phyloP scores from a whole-genome alignment of 2,888 invertebrate species.

The Hydrotaea cyrtoneurina region DNA sequence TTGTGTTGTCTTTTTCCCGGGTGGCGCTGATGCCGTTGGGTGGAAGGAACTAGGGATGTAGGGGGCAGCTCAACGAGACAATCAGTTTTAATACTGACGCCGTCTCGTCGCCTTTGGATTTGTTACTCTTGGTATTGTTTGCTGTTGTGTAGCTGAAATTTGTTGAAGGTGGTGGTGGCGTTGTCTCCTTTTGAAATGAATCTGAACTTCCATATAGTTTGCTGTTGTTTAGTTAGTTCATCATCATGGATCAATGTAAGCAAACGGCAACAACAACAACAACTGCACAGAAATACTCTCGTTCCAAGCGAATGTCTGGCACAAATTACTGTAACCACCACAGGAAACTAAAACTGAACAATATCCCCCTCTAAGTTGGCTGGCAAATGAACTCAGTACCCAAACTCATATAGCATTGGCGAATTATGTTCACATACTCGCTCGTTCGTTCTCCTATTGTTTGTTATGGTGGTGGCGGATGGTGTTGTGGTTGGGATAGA shows the following conservation, averaged over 20 bases:
- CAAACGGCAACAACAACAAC: background rate
- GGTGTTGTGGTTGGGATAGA: too few species aligned
- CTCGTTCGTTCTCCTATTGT: too few species aligned
- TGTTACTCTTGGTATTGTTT: conserved; percentile 51
- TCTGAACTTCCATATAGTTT: conserved; percentile 2
- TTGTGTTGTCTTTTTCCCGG: conserved; percentile 19
- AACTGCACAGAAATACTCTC: background rate
- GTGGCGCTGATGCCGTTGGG: background rate
- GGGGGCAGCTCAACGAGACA: conserved; percentile 62
- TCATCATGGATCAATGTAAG: conserved; percentile 42
- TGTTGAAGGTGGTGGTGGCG: conserved; percentile 22
- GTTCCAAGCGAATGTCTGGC: background rate
- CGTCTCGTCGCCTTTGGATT: conserved; percentile 60
- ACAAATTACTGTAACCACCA: background rate
- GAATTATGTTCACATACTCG: too few species aligned
- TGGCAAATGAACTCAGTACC: background rate
- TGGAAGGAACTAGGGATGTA: background rate
- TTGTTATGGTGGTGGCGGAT: too few species aligned
- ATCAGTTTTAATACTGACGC: conserved; percentile 63
- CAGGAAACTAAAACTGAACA: conserved; percentile 1
- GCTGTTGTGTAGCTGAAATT: conserved; percentile 32
- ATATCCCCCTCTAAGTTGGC: background rate
- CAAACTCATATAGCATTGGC: background rate
- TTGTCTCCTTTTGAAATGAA: conserved; percentile 22
- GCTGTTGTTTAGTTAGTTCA: background rate